phyloP scores from a whole-genome alignment of 2,113 vertebrate genomes.

The Podarcis cretensis region DNA sequence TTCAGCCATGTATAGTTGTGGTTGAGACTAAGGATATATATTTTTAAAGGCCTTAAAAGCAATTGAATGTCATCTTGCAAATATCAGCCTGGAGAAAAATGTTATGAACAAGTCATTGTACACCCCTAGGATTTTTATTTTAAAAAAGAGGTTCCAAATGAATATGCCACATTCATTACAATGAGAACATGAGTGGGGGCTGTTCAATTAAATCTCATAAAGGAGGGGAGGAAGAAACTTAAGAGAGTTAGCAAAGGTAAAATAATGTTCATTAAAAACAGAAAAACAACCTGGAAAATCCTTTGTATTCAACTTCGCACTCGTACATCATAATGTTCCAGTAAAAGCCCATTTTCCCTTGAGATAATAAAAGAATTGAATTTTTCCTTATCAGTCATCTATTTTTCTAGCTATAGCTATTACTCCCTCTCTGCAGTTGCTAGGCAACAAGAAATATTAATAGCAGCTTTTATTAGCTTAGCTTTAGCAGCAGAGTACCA shows the following conservation, averaged over 20 bases:
- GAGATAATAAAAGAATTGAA: constrained; percentile 99
- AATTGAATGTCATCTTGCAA: constrained; percentile 61
- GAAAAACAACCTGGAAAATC: constrained; percentile 80
- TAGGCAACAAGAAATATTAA: constrained; percentile 99
- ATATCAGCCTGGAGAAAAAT: constrained; percentile 64
- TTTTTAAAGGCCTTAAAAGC: neutral
- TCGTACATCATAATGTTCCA: constrained; percentile 98
- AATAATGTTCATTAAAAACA: constrained; percentile 83
- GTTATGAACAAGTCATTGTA: constrained; percentile 48
- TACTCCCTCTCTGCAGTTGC: constrained; percentile 98
- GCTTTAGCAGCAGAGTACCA: constrained; percentile 98
- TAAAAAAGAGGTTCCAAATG: constrained; percentile 54
- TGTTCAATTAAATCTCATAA: constrained; percentile 78
- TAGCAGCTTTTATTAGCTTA: constrained; percentile 99
- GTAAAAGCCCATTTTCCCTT: constrained; percentile 98
- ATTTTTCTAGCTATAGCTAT: constrained; percentile 99
- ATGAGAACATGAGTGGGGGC: constrained; percentile 56
- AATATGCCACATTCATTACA: constrained; percentile 70
- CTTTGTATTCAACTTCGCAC: constrained; percentile 87
- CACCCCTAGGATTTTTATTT: constrained; percentile 20
- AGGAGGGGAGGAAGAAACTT: constrained; percentile 63
- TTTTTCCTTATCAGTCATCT: constrained; percentile 99
- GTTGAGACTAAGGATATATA: constrained; percentile 13
- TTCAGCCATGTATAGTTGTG: neutral
- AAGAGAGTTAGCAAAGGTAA: constrained; percentile 76